These are phyloP conservation scores for Abrostola tripartita DNA, from an alignment of 2,888 invertebrate genomes.

Conservation along the genomic window DNA sequence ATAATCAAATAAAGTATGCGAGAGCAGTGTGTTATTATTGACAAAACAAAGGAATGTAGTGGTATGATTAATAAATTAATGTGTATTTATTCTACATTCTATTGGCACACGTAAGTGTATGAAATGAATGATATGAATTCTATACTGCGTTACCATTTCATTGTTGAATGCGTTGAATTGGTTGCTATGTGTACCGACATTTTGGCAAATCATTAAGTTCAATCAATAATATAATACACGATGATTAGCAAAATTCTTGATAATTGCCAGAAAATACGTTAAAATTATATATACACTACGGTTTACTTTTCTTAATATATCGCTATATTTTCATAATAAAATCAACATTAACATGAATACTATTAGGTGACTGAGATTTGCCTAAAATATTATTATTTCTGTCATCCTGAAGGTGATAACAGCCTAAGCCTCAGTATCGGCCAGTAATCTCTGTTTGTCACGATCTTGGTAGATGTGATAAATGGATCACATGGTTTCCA, in stretches of 20 bases:
- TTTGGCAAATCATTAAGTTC: background rate
- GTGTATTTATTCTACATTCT: constrained; percentile 2
- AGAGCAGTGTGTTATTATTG: background rate
- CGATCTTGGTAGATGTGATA: constrained; percentile 76
- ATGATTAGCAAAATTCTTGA: background rate
- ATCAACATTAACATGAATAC: background rate
- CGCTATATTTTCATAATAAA: background rate
- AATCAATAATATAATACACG: background rate
- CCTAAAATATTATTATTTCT: constrained; percentile 3
- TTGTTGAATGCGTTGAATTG: background rate
- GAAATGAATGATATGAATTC: background rate
- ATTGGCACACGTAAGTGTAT: background rate
- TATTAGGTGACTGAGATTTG: constrained; percentile 1
- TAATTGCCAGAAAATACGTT: background rate
- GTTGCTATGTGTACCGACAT: background rate
- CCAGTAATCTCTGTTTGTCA: constrained; percentile 77
- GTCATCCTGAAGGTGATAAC: constrained; percentile 30
- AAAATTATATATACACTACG: background rate
- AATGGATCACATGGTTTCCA: constrained; percentile 75
- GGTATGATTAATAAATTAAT: background rate
- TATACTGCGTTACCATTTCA: background rate
- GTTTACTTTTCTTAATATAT: background rate
- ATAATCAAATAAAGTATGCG: background rate
- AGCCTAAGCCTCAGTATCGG: constrained; percentile 50
- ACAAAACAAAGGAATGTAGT: background rate